Base-by-base conservation (phyloP, 2,888 invertebrate genomes). In the Hypomecis punctinalis region DNA sequence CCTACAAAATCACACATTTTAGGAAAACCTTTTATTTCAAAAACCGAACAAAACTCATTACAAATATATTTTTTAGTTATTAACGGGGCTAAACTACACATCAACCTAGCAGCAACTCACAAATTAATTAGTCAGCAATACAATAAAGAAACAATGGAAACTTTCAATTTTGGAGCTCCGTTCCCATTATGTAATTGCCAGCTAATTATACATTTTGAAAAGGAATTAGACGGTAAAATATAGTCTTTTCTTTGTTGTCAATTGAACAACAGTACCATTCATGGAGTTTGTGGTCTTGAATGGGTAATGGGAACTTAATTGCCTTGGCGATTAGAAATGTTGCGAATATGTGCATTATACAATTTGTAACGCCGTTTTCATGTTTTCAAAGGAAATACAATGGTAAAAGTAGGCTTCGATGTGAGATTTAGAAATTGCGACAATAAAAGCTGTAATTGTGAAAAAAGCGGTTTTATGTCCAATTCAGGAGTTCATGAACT, bases 291-390 rank as follows among this genome's bases (percentile, higher is more conserved):
- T 33, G 43, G 43, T 49, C 57, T 65, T 68, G 68, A 75, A 74
- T 74, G 53, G 69, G 60, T 82, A 84, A 85, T 82, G 81, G 65
- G 75, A 79, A 75, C 80, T 79, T 84, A 85, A 85, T 85, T 79
- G 76, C 78, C 66, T 66, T 61, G 63, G 68, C 76, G 66, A 80
- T 79, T 78, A 79, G 49, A 65, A 63, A 68, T 59, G 64, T 63
- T 59, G 67, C 61, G 48, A 66, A 66, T 69, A 46, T 56, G 53
- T 61, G 46, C 59, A 61, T 66, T 72, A 65, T 35, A 45, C 33
- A 52, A 68, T 64, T 65, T 8, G 65, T 57, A 39, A 56, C 62
- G 56, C 54, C 52, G 13, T 10, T 42, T 42, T 37, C 23, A 33
- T 58, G 43, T 57, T 54, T 64, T 37, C 10, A 46, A 46, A 48